Conservation (phyloP, 2,797 vertebrate genomes). For the Limosa lapponica region DNA sequence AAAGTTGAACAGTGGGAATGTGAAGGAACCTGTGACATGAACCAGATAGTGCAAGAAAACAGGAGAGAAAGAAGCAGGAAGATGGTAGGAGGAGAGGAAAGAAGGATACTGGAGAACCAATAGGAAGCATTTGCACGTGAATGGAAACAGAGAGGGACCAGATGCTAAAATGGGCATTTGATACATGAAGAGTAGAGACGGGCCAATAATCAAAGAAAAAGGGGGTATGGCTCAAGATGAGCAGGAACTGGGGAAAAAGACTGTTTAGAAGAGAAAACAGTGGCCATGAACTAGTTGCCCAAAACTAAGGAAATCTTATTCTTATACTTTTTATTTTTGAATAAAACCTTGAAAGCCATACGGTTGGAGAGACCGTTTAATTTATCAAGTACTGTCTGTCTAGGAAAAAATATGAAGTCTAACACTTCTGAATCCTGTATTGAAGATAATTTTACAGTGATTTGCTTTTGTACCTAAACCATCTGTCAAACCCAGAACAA, state of each 20-base stretch:
- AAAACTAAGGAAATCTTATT: background rate
- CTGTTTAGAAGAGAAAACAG: background rate
- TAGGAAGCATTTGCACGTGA: background rate
- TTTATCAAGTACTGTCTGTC: background rate
- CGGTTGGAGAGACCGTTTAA: background rate
- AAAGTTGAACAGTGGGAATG: background rate
- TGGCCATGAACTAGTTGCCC: background rate
- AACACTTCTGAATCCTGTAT: background rate
- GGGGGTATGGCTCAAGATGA: background rate
- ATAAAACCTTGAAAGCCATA: background rate
- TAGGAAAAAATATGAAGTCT: background rate
- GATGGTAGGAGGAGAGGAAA: background rate
- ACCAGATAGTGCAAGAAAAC: background rate
- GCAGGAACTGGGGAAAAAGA: background rate
- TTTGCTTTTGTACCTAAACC: background rate
- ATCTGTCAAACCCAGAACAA: background rate
- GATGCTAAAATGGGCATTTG: background rate
- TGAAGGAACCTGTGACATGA: background rate
- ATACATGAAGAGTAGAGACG: background rate
- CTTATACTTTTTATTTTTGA: background rate
- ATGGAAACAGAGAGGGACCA: background rate
- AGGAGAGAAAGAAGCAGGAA: background rate
- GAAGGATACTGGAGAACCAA: background rate
- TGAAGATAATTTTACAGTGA: background rate
- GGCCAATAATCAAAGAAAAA: background rate